Evolutionary conservation across 1,140 invertebrate genomes (phyloP).

Genomic region (Gryon sp.): DNA sequence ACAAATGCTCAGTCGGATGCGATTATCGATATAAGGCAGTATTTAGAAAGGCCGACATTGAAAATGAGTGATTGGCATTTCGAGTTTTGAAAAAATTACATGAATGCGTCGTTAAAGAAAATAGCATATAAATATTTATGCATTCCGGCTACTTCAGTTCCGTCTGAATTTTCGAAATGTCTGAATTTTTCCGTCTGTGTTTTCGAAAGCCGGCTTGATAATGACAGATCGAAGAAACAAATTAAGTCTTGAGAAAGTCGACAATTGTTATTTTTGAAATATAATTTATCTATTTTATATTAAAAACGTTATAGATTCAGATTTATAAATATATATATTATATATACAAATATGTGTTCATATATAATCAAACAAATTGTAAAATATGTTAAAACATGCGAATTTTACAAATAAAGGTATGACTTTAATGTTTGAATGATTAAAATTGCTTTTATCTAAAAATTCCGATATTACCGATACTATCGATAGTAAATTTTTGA

Average conservation of each 20-base stretch:
- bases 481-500: constrained; percentile 19
- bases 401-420: constrained; percentile 3
- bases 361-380: no score
- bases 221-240: constrained; percentile 32
- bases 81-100: constrained; percentile 12
- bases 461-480: not conserved
- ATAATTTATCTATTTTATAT: constrained; percentile 5
- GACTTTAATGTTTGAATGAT: not conserved
- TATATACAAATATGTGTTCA: no score
- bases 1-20: not conserved
- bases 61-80: constrained; percentile 10
- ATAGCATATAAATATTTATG: constrained; percentile 65
- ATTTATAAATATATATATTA: no score
- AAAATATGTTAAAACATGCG: not conserved
- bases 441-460: not conserved
- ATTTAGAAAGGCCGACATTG: constrained; percentile 3
- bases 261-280: constrained; percentile 24
- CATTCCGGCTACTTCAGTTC: constrained; percentile 71
- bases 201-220: constrained; percentile 72
- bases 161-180: no score
- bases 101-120: constrained; percentile 15
- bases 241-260: constrained; percentile 13
- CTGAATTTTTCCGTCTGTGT: no score
- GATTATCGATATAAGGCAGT: constrained; percentile 13
- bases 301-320: not conserved